Conservation (phyloP, 2,113 vertebrate genomes). For the Sceloporus tristichus region DNA sequence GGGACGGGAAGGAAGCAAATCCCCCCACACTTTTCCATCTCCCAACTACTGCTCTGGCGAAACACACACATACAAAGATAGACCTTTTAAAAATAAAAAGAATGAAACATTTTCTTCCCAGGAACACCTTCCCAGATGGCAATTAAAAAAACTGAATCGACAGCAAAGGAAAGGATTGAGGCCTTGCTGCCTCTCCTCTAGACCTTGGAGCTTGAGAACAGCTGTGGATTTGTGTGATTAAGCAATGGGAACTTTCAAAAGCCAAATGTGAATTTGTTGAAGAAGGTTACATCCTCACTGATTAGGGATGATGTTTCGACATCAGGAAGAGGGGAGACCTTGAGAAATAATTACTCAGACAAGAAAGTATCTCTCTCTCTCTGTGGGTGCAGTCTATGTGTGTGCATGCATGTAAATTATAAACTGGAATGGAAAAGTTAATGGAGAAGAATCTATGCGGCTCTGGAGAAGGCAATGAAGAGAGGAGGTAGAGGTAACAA, state of each 20-base stretch:
- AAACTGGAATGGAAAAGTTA: neutral
- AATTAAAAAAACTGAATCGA: conserved; percentile 16
- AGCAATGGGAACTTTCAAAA: conserved; percentile 35
- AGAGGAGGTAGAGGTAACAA: neutral
- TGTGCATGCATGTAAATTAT: neutral
- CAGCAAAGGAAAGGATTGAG: neutral
- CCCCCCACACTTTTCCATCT: neutral
- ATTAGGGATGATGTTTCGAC: conserved; percentile 10
- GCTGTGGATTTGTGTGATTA: conserved; percentile 20
- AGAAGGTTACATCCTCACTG: conserved; percentile 12
- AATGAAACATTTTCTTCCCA: neutral
- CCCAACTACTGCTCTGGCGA: neutral
- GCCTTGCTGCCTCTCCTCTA: conserved; percentile 27
- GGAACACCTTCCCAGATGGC: conserved; percentile 10
- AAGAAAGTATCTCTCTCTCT: neutral
- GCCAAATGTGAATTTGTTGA: conserved; percentile 33
- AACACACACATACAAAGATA: neutral
- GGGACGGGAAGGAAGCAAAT: too few species aligned
- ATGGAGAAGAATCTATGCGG: neutral
- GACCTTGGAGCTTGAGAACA: conserved; percentile 26
- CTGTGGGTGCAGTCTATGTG: neutral
- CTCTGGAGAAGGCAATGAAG: neutral
- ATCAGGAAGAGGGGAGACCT: neutral
- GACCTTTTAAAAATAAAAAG: neutral
- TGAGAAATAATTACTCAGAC: conserved; percentile 25